phyloP scores from a whole-genome alignment of 2,888 invertebrate species.

The Calliphora vomitoria region DNA sequence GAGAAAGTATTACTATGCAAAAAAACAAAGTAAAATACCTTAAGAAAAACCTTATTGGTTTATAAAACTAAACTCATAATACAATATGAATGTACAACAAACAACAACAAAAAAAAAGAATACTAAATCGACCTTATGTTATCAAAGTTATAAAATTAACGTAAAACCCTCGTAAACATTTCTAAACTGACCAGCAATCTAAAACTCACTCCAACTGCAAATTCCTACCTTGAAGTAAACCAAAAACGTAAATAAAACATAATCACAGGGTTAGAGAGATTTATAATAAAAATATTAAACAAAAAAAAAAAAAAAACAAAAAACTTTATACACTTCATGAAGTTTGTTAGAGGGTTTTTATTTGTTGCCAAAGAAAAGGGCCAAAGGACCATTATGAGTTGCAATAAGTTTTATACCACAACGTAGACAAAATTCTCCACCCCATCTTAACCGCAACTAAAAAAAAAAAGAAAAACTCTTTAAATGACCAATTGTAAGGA shows the following conservation, averaged over 20 bases:
- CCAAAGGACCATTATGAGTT: slow-evolving; percentile 41
- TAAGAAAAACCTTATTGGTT: slow-evolving; percentile 73
- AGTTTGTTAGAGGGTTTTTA: slow-evolving; percentile 59
- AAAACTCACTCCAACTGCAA: slow-evolving; percentile 43
- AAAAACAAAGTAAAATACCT: slow-evolving; percentile 48
- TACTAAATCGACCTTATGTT: slow-evolving; percentile 57
- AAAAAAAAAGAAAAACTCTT: slow-evolving; percentile 5
- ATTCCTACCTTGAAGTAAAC: slow-evolving; percentile 39
- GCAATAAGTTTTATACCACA: slow-evolving; percentile 53
- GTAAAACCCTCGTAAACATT: slow-evolving; percentile 73
- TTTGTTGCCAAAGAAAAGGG: slow-evolving; percentile 37
- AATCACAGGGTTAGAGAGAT: slow-evolving; percentile 69
- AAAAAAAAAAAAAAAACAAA: slow-evolving; percentile 49
- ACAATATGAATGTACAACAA: slow-evolving; percentile 19
- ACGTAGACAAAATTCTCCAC: slow-evolving; percentile 11
- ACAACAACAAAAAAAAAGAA: slow-evolving; percentile 19
- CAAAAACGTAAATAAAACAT: slow-evolving; percentile 66
- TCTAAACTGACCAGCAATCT: slow-evolving; percentile 62
- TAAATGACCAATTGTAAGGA: slow-evolving; percentile 69
- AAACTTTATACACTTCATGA: slow-evolving; percentile 59
- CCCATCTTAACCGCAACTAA: background rate
- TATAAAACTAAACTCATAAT: slow-evolving; percentile 61
- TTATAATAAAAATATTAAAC: slow-evolving; percentile 69
- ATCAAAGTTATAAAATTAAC: slow-evolving; percentile 73
- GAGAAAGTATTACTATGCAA: slow-evolving; percentile 47